Percentiles rank a stretch among this genome's conserved stretches.
phyloP scores from a whole-genome alignment of 1,140 invertebrate genomes.

The Rhynchophorus ferrugineus region DNA sequence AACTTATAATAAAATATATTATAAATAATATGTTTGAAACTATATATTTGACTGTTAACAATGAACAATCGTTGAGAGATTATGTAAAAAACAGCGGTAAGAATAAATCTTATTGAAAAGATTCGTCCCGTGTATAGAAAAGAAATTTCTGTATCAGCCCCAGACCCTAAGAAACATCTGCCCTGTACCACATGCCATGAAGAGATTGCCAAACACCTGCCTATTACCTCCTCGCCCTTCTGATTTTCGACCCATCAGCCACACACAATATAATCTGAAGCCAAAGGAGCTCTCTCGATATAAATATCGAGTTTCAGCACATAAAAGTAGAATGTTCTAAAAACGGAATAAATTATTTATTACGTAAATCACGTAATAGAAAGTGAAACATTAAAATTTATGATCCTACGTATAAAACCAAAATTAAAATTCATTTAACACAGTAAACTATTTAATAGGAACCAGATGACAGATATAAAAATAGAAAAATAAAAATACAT shows the following conservation, averaged over 20 bases:
- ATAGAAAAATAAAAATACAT: neutral
- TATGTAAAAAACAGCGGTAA: no score
- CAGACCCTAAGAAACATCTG: constrained; percentile 15
- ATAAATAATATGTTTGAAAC: no score
- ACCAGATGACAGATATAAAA: neutral
- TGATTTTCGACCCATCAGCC: constrained; percentile 3
- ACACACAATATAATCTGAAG: no score
- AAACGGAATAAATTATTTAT: neutral
- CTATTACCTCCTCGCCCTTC: constrained; percentile 5
- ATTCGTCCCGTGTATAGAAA: constrained; percentile 16
- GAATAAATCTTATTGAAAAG: no score
- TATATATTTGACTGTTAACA: no score
- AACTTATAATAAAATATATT: no score
- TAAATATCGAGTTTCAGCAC: no score
- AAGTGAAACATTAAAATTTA: neutral
- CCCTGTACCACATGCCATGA: constrained; percentile 13
- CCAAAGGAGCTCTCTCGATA: no score
- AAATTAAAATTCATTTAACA: neutral
- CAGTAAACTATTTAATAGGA: neutral
- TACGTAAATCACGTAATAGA: neutral
- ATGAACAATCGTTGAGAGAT: no score
- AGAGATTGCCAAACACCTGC: constrained; percentile 21
- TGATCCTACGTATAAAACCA: neutral
- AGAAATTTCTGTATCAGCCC: constrained; percentile 9
- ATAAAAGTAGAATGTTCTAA: neutral